Evolutionary conservation across 2,888 invertebrate genomes (phyloP).

Genomic region (Orthosia gothica): DNA sequence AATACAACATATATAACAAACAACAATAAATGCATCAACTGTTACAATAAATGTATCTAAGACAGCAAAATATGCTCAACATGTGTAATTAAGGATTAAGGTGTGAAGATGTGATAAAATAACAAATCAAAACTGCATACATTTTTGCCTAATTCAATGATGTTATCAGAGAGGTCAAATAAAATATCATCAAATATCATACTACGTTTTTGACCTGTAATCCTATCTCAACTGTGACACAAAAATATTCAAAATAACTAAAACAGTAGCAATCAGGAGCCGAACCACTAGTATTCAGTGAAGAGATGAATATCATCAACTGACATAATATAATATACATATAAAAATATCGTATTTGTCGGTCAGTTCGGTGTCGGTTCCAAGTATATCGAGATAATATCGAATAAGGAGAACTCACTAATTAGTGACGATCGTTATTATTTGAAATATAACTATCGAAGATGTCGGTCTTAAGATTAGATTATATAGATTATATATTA

Average conservation of each 20-base stretch:
- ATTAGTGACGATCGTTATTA: constrained; percentile 64
- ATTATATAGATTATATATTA: constrained; percentile 7
- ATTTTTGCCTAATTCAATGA: no score
- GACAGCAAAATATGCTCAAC: no score
- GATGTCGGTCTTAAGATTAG: constrained; percentile 39
- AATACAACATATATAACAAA: no score
- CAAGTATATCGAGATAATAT: constrained; percentile 62
- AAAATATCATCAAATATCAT: not conserved
- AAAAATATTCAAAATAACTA: constrained; percentile 17
- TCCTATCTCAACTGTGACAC: not conserved
- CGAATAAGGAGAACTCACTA: constrained; percentile 53
- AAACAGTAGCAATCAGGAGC: constrained; percentile 52
- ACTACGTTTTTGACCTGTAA: not conserved
- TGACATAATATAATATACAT: not conserved
- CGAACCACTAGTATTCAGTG: constrained; percentile 24
- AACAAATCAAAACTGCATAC: no score
- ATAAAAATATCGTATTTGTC: constrained; percentile 44
- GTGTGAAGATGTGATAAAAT: no score
- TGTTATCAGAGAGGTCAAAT: not conserved
- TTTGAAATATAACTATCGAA: constrained; percentile 57
- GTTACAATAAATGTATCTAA: no score
- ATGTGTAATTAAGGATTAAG: no score
- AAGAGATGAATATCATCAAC: constrained; percentile 50
- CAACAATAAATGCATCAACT: no score
- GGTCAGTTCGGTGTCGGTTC: constrained; percentile 55